Evolutionary conservation across 2,888 invertebrate genomes (phyloP), one percentile per base, ranked within the genome.

Genomic region (Tenthredo distinguenda): DNA sequence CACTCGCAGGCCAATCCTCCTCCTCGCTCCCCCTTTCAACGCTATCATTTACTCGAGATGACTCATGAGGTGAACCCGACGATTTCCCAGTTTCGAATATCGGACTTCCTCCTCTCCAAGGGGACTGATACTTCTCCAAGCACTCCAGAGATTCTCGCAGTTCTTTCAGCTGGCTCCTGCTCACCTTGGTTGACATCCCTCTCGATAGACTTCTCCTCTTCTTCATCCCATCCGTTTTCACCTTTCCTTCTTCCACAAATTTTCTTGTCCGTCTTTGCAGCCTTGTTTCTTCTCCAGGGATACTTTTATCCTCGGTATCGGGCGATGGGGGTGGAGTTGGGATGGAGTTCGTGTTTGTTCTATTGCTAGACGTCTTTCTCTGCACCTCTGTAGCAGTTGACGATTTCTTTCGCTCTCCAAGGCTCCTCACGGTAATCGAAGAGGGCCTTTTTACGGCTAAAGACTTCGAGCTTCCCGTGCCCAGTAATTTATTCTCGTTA

Each of bases 41-140:
- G 18, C 31, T 26, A 34, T 34, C 68, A 26, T 74, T 74, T 43
- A 6, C 40, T 15, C 4, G 72, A 40, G 31, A n/a, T 26, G 43
- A 43, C 40, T 37, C 37, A 31, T 2, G 71, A n/a, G 15, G 37
- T n/a, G 71, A 71, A 71, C 31, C 34, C 18, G 71, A 37, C 18
- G 37, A 34, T 71, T 43, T 74, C 26, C n/a, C 5, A 10, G 43
- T 21, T n/a, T 74, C 40, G 21, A 74, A 43, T 43, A 31, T n/a
- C 72, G 72, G 72, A 74, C 72, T 74, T 43, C 40, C 72, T n/a
- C 72, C 72, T 74, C 1, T 43, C 72, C 72, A 74, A 37, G 72
- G 43, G 7, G 43, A 21, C 40, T 43, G 72, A 74, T 43, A 43
- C 40, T 43, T 21, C 21, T 74, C 43, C 21, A 74, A n/a, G 15